phyloP scores from a whole-genome alignment of 2,888 invertebrate genomes.

The Theretra japonica region DNA sequence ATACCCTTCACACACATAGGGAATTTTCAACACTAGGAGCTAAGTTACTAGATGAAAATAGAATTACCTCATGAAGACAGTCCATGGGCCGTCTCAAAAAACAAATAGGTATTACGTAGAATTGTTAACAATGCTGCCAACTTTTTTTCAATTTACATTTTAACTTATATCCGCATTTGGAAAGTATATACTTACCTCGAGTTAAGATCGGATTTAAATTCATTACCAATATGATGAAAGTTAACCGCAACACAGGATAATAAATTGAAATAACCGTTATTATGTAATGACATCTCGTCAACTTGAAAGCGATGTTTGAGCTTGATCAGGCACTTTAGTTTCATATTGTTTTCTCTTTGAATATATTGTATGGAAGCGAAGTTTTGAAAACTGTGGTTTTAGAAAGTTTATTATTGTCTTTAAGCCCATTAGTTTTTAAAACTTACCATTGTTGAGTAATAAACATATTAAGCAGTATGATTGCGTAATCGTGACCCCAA shows the following conservation, averaged over 20 bases:
- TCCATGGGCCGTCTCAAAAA: too few species aligned
- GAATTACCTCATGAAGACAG: too few species aligned
- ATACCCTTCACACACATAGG: neutral
- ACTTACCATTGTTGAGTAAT: too few species aligned
- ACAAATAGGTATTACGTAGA: neutral
- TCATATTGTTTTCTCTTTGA: constrained; percentile 24
- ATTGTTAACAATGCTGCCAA: neutral
- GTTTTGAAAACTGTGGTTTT: neutral
- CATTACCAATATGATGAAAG: constrained; percentile 43
- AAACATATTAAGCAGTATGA: too few species aligned
- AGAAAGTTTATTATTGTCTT: constrained; percentile 16
- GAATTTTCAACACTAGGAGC: neutral
- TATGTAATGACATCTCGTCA: constrained; percentile 32
- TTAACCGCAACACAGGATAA: constrained; percentile 47
- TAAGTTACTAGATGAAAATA: too few species aligned
- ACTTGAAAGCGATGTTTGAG: constrained; percentile 41
- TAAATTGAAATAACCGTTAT: constrained; percentile 36
- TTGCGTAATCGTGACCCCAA: too few species aligned
- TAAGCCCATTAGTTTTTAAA: neutral
- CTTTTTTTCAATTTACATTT: neutral
- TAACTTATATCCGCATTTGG: neutral
- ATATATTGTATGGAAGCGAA: neutral
- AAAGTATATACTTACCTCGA: neutral
- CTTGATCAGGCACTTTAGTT: constrained; percentile 16
- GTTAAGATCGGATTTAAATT: neutral